Conservation (phyloP, 2,888 invertebrate species). For the Atherix ibis region DNA sequence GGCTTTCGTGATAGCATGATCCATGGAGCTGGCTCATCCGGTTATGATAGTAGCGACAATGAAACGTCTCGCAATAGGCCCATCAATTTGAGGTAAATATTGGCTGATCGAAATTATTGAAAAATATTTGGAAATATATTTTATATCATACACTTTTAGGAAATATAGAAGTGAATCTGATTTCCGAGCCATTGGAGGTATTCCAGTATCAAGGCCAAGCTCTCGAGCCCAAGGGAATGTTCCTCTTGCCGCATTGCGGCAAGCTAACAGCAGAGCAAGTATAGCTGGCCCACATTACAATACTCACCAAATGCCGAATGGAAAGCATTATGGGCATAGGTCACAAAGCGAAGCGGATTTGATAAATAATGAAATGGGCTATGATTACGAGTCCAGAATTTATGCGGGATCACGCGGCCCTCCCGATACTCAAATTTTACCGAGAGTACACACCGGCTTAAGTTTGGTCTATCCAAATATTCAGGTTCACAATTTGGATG, state of each 20-base stretch:
- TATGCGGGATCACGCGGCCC: conserved; percentile 17
- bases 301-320: conserved; percentile 21
- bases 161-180: conserved; percentile 79
- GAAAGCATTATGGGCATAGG: conserved; percentile 37
- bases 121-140: not conserved
- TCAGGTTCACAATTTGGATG: conserved; percentile 52
- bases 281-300: conserved; percentile 29
- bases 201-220: conserved; percentile 27
- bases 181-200: conserved; percentile 41
- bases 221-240: conserved; percentile 31
- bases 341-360: conserved; percentile 81
- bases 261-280: conserved; percentile 48
- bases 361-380: conserved; percentile 39
- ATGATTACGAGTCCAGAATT: conserved; percentile 27
- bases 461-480: conserved; percentile 33
- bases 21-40: conserved; percentile 54
- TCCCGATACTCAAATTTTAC: conserved; percentile 12
- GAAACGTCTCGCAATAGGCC: conserved; percentile 42
- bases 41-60: conserved; percentile 82
- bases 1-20: conserved; percentile 43
- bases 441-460: conserved; percentile 26
- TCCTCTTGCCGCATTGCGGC: conserved; percentile 52
- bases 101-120: not conserved
- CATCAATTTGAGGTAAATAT: conserved; percentile 33
- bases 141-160: conserved; percentile 20